A percentile compares a stretch with the other conserved stretches of the same genome.
Evolutionary conservation across 2,113 vertebrate species (phyloP).

Genomic region (Dolichotis patagonum): DNA sequence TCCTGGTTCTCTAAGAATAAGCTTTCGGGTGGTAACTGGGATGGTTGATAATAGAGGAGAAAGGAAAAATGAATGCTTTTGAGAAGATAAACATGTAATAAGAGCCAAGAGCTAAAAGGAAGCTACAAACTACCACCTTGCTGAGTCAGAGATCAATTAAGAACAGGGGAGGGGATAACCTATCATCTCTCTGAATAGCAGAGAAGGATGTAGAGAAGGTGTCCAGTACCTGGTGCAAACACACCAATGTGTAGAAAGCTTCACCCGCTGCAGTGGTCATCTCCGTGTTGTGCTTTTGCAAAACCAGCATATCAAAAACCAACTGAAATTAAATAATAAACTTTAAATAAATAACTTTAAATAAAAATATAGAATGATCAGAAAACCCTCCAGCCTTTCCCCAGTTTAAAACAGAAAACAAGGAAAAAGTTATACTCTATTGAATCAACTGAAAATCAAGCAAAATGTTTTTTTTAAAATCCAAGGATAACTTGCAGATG

Average conservation of each 20-base stretch:
- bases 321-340: constrained; percentile 88
- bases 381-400: background rate
- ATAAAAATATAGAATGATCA: constrained; percentile 49
- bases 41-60: background rate
- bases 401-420: background rate
- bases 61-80: background rate
- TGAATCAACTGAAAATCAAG: constrained; percentile 24
- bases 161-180: background rate
- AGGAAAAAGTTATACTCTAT: background rate
- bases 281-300: constrained; percentile 99
- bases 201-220: background rate
- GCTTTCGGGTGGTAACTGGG: background rate
- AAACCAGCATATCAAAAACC: constrained; percentile 99
- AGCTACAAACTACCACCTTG: background rate
- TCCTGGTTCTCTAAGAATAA: background rate
- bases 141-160: background rate
- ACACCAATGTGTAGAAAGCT: constrained; percentile 98
- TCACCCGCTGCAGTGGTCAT: constrained; percentile 98
- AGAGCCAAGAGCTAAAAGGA: background rate
- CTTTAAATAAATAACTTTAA: too few species aligned
- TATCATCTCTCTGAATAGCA: background rate
- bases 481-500: background rate
- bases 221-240: constrained; percentile 93
- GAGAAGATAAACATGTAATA: background rate
- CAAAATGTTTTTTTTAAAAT: background rate